Conservation (phyloP, 2,113 vertebrate species). For the Formicarius rufipectus region DNA sequence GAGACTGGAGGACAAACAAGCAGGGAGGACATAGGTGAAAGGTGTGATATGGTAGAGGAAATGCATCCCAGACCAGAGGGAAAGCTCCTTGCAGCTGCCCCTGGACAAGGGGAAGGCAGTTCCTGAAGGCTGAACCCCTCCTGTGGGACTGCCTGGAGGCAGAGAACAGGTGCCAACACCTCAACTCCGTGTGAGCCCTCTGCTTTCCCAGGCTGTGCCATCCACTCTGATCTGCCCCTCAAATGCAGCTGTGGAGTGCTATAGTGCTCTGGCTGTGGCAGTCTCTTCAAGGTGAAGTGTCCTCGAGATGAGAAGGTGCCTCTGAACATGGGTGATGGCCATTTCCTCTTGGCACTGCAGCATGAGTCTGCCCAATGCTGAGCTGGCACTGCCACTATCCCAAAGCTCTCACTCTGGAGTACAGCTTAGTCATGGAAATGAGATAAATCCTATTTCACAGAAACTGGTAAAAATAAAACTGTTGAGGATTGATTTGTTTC, state of each 20-base stretch:
- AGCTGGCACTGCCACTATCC: not conserved
- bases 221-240: rapidly evolving
- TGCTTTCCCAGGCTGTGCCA: not conserved
- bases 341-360: not conserved
- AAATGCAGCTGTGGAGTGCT: not conserved
- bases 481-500: conserved; percentile 62
- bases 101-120: not conserved
- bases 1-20: not conserved
- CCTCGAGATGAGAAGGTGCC: not conserved
- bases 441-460: conserved; percentile 57
- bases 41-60: not conserved
- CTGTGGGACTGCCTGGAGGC: not conserved
- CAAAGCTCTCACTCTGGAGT: not conserved
- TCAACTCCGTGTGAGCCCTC: not conserved
- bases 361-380: not conserved
- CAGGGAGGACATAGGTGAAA: not conserved
- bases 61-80: not conserved
- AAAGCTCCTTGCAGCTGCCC: not conserved
- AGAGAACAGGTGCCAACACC: rapidly evolving
- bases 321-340: not conserved
- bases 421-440: conserved; percentile 46
- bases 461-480: conserved; percentile 65
- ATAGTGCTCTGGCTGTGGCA: not conserved
- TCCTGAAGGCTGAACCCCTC: not conserved
- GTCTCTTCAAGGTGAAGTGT: not conserved